Conservation (phyloP, 2,888 invertebrate species). For the Cephonodes hylas region DNA sequence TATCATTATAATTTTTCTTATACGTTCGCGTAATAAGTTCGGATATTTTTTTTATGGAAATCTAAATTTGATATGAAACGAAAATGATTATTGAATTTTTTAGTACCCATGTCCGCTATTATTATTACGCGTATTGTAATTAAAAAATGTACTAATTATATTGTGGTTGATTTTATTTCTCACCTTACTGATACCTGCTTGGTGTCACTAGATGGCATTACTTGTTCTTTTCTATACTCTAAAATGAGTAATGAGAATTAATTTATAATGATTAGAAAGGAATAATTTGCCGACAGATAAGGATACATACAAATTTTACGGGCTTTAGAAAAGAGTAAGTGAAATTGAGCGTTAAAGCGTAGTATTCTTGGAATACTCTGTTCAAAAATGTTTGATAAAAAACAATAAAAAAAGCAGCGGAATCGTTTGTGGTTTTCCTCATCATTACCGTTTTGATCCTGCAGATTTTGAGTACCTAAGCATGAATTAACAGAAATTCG, state of each 20-base stretch:
- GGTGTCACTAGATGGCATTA: neutral
- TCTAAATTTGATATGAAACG: conserved; percentile 27
- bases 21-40: conserved; percentile 43
- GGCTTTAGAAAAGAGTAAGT: too few relatives aligned
- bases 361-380: too few relatives aligned
- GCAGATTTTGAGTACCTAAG: too few relatives aligned
- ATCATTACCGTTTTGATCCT: too few relatives aligned
- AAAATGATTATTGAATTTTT: conserved; percentile 36
- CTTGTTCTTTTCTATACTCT: neutral
- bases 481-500: too few relatives aligned
- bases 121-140: conserved; percentile 51
- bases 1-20: conserved; percentile 55
- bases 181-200: neutral
- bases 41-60: conserved; percentile 36
- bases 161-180: neutral
- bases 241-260: neutral
- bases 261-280: too few relatives aligned
- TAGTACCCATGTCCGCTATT: conserved; percentile 45
- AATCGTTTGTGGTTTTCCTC: too few relatives aligned
- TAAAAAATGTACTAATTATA: conserved; percentile 32
- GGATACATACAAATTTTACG: too few relatives aligned
- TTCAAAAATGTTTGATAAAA: too few relatives aligned
- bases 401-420: too few relatives aligned
- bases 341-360: too few relatives aligned
- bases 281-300: too few relatives aligned